phyloP scores from a whole-genome alignment of 2,888 invertebrate genomes.

The Malachius bipustulatus region DNA sequence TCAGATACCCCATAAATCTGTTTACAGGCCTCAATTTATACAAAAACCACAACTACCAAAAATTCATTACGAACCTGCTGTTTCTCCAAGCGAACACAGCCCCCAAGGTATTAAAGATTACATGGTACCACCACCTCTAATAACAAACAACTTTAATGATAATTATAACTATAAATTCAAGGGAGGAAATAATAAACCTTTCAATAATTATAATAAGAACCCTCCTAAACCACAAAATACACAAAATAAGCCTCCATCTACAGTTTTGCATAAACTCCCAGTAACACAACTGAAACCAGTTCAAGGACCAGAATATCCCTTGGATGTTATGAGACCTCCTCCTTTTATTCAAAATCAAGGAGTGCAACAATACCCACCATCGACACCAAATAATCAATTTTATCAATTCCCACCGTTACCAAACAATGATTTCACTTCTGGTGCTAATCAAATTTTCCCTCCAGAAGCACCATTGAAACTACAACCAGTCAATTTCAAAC shows the following conservation, averaged over 20 bases:
- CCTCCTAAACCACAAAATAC: neutral
- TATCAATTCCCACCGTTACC: too few relatives aligned
- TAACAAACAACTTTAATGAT: conserved; percentile 9
- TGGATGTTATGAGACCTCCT: conserved; percentile 10
- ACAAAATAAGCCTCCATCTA: neutral
- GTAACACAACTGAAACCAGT: conserved; percentile 9
- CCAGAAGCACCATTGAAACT: conserved; percentile 54
- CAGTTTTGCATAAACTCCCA: neutral
- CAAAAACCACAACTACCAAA: conserved; percentile 4
- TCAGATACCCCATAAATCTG: conserved; percentile 10
- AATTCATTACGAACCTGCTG: conserved; percentile 11
- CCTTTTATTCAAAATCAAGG: conserved; percentile 14
- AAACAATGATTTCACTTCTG: too few relatives aligned
- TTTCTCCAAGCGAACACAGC: neutral
- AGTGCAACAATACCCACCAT: too few relatives aligned
- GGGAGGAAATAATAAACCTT: conserved; percentile 3
- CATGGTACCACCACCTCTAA: conserved; percentile 21
- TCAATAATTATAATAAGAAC: neutral
- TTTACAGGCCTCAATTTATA: neutral
- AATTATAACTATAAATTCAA: neutral
- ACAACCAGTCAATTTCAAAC: conserved; percentile 17
- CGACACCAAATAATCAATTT: too few relatives aligned
- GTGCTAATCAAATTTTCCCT: conserved; percentile 33
- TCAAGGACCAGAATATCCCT: neutral
- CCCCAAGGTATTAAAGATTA: conserved; percentile 26